Conservation (phyloP, 2,888 invertebrate genomes). For the Drosophila fulvimacula region DNA sequence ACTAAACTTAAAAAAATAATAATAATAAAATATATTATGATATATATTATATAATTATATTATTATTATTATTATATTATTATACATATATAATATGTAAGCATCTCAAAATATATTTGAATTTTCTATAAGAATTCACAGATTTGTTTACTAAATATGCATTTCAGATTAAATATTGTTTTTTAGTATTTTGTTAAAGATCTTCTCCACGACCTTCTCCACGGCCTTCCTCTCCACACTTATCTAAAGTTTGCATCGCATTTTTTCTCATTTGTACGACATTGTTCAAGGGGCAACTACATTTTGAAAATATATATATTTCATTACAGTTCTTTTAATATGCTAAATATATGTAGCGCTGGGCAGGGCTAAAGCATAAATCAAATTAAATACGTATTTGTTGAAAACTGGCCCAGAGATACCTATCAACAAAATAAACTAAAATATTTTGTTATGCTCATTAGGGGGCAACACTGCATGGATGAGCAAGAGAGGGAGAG, state of each 20-base stretch:
- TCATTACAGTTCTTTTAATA: conserved; percentile 12
- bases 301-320: neutral
- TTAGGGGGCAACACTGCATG: conserved; percentile 46
- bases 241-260: neutral
- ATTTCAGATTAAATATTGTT: neutral
- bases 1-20: too few species aligned
- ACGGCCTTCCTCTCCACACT: neutral
- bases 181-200: neutral
- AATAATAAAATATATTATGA: too few species aligned
- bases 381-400: conserved; percentile 56
- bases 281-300: neutral
- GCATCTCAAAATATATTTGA: neutral
- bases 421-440: conserved; percentile 51
- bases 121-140: neutral
- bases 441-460: conserved; percentile 73
- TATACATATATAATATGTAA: neutral
- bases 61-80: too few species aligned
- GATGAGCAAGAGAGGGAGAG: conserved; percentile 7
- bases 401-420: conserved; percentile 56
- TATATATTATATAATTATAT: too few species aligned
- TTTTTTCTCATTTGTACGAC: neutral
- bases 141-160: neutral
- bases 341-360: conserved; percentile 21
- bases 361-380: conserved; percentile 50
- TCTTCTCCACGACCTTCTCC: neutral